Conservation (phyloP, 2,888 invertebrate species). For the Amblyjoppa proteus region DNA sequence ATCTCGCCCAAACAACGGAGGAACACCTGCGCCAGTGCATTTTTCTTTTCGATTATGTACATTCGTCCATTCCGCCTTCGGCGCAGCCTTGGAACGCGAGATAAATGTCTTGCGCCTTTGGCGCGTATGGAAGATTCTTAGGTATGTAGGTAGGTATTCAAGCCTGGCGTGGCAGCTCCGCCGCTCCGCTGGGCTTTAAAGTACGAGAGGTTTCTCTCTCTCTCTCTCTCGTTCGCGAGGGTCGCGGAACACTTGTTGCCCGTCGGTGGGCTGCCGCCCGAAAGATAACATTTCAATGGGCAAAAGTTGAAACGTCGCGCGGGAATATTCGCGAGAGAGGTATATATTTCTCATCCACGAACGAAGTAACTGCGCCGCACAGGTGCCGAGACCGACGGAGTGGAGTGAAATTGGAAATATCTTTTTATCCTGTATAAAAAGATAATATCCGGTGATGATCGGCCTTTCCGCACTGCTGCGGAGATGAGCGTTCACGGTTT, state of each 20-base stretch:
- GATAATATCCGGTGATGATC: conserved; percentile 36
- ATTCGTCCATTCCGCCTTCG: neutral
- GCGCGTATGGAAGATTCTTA: conserved; percentile 11
- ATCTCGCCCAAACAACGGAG: neutral
- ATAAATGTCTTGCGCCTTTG: neutral
- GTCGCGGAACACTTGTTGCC: conserved; percentile 54
- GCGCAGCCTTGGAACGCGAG: neutral
- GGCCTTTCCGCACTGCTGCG: neutral
- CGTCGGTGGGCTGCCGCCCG: conserved; percentile 9
- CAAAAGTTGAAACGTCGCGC: neutral
- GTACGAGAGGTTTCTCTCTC: conserved; percentile 12
- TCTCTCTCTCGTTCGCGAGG: conserved; percentile 15
- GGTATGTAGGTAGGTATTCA: neutral
- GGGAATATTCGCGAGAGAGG: neutral
- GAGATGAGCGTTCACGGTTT: neutral
- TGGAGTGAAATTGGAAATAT: neutral
- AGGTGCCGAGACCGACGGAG: neutral
- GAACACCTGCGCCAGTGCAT: conserved; percentile 19
- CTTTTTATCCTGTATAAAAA: conserved; percentile 1
- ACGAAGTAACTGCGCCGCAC: conserved; percentile 1
- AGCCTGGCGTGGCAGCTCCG: neutral
- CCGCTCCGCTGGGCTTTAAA: conserved; percentile 27
- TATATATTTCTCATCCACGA: neutral
- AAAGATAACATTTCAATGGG: conserved; percentile 51
- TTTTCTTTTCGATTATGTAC: neutral